These are phyloP conservation scores for Drosophila pachea DNA, from an alignment of 1,140 invertebrate genomes.

Conservation along the genomic window DNA sequence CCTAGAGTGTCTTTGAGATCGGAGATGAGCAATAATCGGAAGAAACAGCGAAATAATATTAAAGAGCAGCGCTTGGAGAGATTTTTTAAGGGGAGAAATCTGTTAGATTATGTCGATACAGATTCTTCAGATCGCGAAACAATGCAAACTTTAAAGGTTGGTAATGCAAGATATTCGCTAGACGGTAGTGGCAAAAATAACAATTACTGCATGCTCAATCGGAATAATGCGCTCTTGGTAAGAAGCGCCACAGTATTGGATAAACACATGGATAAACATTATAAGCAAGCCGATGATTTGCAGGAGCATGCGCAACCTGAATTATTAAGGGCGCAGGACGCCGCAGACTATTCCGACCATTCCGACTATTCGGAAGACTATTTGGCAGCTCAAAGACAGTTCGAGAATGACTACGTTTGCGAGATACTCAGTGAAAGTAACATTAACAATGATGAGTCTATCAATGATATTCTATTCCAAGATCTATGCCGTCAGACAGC, in stretches of 20 bases:
- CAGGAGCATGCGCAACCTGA: neutral
- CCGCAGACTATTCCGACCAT: slow-evolving; percentile 6
- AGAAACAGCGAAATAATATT: slow-evolving; percentile 33
- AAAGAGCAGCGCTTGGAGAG: slow-evolving; percentile 31
- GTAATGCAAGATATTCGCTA: slow-evolving; percentile 31
- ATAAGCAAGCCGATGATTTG: slow-evolving; percentile 2
- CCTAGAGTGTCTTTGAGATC: neutral
- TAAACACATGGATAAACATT: neutral
- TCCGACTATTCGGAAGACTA: neutral
- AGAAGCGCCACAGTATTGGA: neutral
- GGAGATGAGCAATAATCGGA: slow-evolving; percentile 1
- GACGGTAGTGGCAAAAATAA: slow-evolving; percentile 26
- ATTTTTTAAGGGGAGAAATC: slow-evolving; percentile 40
- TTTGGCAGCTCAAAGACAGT: slow-evolving; percentile 21
- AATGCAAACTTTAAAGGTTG: neutral
- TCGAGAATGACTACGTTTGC: slow-evolving; percentile 30
- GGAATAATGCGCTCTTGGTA: slow-evolving; percentile 19
- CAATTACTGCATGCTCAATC: slow-evolving; percentile 38
- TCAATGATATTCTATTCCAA: slow-evolving; percentile 36
- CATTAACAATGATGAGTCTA: neutral
- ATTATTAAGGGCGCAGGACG: slow-evolving; percentile 17
- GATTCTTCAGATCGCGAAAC: slow-evolving; percentile 2
- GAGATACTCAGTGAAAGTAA: slow-evolving; percentile 2
- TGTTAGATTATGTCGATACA: slow-evolving; percentile 3
- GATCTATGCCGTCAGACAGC: slow-evolving; percentile 44